A percentile compares a stretch with the other conserved stretches of the same genome.
Conservation (phyloP, 1,140 invertebrate species). For the Epicauta chinensis region DNA sequence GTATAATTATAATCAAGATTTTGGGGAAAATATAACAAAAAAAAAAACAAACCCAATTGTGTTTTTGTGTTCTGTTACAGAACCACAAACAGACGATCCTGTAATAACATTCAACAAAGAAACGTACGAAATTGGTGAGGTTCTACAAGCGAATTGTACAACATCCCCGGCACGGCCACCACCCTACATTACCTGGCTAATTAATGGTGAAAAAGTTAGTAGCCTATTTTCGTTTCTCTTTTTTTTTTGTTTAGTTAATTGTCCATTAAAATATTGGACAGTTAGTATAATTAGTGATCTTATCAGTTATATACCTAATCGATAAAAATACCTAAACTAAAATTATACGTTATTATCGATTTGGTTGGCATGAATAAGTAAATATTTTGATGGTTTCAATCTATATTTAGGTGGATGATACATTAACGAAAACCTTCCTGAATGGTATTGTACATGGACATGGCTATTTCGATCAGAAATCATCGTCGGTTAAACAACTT, state of each 20-base stretch:
- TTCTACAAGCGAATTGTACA: conserved; percentile 69
- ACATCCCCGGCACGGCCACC: conserved; percentile 66
- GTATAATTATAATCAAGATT: neutral
- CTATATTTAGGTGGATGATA: conserved; percentile 35
- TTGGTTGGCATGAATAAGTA: neutral
- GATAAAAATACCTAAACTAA: neutral
- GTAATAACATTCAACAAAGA: conserved; percentile 65
- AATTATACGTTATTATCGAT: neutral
- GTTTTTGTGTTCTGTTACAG: conserved; percentile 48
- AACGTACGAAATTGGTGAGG: conserved; percentile 60
- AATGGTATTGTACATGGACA: conserved; percentile 37
- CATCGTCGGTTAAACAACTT: conserved; percentile 44
- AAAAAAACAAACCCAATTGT: conserved; percentile 6
- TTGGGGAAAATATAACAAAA: too few relatives aligned
- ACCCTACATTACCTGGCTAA: conserved; percentile 74
- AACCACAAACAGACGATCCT: conserved; percentile 62
- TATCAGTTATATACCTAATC: neutral
- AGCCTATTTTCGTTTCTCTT: too few relatives aligned
- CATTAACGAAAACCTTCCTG: conserved; percentile 36
- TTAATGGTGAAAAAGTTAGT: conserved; percentile 73
- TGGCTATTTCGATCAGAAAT: conserved; percentile 37
- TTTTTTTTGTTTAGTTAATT: too few relatives aligned
- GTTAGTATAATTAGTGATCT: too few relatives aligned
- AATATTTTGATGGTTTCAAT: neutral
- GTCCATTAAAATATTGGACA: neutral